Base-by-base conservation (phyloP, 2,797 vertebrate genomes). In the Enteromius treurensis region DNA sequence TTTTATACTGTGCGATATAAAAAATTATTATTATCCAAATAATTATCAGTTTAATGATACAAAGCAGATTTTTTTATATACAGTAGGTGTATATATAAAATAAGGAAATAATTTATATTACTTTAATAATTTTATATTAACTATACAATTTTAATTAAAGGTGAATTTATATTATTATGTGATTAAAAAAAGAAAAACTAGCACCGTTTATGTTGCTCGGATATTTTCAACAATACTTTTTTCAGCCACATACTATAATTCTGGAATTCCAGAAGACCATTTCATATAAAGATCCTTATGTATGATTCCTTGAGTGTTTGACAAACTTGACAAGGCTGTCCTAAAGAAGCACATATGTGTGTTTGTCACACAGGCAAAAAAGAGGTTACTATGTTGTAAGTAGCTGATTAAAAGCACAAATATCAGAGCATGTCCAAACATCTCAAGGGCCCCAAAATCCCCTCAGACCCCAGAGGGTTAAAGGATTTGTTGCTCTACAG, bases 311-410 rank as follows among this genome's bases (percentile, higher is more conserved):
- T 65, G 23, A 65, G 13, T 49, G 40, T 65, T 49, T 51, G 29
- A 81, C 29, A 34, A 62, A 69, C 21, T 64, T 74, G 40, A 51
- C 45, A 74, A 40, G 58, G 13, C 17, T 64, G 80, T 23, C 14
- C 62, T 37, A 6, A 45, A 62, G 29, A 68, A 47, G 58, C 84
- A 87, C 86, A 79, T 84, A 88, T 87, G 77, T 78, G 75, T 49
- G 81, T 85, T 88, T 88, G 85, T 86, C 84, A 89, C 85, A 88
- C 85, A 81, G 71, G 87, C 81, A 88, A 80, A 86, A 84, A 71
- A 84, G 84, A 49, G 45, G 55, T 37, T 37, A 37, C 6, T 37
- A 37, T 37, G 34, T 37, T 37, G 6, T 37, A 37, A 37, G 34
- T 5, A 37, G 5, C 34, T 37, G 34, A 37, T 37, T 26, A 37